A percentile compares a stretch with the other conserved stretches of the same genome.
phyloP scores from a whole-genome alignment of 2,888 invertebrate genomes.

The Fragum whitleyi region DNA sequence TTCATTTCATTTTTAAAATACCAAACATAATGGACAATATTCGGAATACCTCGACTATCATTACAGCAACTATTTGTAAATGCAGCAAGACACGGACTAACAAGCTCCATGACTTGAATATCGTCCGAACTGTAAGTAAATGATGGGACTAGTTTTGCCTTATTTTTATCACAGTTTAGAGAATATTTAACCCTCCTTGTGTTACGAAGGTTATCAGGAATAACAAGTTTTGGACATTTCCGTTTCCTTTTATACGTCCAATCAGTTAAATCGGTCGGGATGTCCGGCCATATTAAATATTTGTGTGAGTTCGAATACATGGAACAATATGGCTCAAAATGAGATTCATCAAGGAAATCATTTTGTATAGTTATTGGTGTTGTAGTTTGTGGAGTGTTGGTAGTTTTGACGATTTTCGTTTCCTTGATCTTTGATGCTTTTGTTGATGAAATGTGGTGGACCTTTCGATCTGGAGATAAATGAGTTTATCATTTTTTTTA shows the following conservation, averaged over 20 bases:
- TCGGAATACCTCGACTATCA: conserved; percentile 9
- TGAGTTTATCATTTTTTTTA: neutral
- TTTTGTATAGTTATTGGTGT: neutral
- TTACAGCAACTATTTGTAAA: conserved; percentile 19
- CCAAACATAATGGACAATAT: conserved; percentile 18
- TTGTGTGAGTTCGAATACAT: conserved; percentile 13
- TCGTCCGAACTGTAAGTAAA: conserved; percentile 2
- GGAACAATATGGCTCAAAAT: conserved; percentile 16
- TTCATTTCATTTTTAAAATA: conserved; percentile 23
- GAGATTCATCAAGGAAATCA: neutral
- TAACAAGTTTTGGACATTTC: conserved; percentile 26
- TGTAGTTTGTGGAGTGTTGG: neutral
- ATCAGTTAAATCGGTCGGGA: neutral
- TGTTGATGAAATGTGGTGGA: neutral
- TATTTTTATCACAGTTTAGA: conserved; percentile 6
- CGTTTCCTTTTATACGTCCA: conserved; percentile 26
- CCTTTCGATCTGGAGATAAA: neutral
- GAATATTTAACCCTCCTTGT: conserved; percentile 11
- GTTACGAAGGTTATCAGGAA: neutral
- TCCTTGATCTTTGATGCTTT: neutral
- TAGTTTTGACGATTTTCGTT: neutral
- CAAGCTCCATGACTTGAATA: neutral
- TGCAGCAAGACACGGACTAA: neutral
- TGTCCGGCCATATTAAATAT: conserved; percentile 22
- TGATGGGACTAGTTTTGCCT: neutral